phyloP scores from a whole-genome alignment of 1,140 invertebrate species.

The Zaprionus davidi region DNA sequence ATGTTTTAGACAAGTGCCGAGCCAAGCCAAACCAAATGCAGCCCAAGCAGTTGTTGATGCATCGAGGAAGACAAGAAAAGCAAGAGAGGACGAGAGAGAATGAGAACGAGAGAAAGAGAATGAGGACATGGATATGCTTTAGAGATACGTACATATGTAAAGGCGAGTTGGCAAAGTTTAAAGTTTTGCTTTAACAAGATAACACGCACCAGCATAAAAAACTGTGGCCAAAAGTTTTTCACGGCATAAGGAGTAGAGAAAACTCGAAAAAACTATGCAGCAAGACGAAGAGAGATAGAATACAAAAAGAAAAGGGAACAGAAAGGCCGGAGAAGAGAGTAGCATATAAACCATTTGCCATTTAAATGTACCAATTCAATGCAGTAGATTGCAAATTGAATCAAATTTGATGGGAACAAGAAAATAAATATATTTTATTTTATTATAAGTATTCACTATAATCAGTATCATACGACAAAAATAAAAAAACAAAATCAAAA shows the following conservation, averaged over 20 bases:
- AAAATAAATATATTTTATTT: no score
- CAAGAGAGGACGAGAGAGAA: not conserved
- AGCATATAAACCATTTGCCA: constrained; percentile 12
- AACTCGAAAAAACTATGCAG: constrained; percentile 11
- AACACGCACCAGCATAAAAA: constrained; percentile 81
- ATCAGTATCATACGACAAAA: no score
- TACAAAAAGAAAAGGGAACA: not conserved
- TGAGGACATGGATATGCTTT: constrained; percentile 6
- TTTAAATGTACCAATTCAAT: constrained; percentile 23
- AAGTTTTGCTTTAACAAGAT: constrained; percentile 83
- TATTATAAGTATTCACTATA: no score
- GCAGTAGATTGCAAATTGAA: constrained; percentile 6
- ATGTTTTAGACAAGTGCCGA: constrained; percentile 73
- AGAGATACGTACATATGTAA: constrained; percentile 65
- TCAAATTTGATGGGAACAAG: not conserved
- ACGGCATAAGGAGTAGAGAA: constrained; percentile 30
- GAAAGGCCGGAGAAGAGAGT: not conserved
- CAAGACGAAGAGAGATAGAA: not conserved
- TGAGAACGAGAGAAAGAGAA: not conserved
- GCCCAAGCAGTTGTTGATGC: constrained; percentile 71
- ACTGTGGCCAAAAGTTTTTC: constrained; percentile 77
- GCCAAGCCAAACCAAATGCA: constrained; percentile 43
- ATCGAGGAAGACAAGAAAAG: constrained; percentile 7
- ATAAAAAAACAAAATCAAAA: no score
- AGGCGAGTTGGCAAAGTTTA: constrained; percentile 78